phyloP scores from a whole-genome alignment of 2,888 invertebrate species.

The Julus scandinavius region DNA sequence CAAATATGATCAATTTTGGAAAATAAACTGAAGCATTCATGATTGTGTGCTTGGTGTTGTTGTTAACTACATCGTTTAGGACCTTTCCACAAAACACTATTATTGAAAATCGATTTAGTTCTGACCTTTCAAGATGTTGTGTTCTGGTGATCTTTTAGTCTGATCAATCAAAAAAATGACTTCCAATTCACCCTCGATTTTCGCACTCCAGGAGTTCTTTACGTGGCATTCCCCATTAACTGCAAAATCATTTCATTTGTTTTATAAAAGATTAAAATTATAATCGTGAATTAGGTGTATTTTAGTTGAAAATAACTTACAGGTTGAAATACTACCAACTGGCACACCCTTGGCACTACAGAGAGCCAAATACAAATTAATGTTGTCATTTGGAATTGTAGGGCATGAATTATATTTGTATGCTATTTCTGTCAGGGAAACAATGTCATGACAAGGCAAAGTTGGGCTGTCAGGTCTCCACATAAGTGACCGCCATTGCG shows the following conservation, averaged over 20 bases:
- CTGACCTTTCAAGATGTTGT: slow-evolving; percentile 13
- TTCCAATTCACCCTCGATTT: slow-evolving; percentile 39
- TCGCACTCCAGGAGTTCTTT: background rate
- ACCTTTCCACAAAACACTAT: background rate
- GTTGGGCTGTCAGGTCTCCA: slow-evolving; percentile 44
- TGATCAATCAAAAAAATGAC: slow-evolving; percentile 49
- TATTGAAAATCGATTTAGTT: background rate
- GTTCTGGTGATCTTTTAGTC: background rate
- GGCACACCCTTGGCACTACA: slow-evolving; percentile 31
- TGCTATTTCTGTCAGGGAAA: background rate
- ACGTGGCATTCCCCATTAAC: background rate
- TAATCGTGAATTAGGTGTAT: background rate
- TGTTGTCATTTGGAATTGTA: background rate
- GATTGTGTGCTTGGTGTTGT: background rate
- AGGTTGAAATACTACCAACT: background rate
- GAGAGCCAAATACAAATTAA: slow-evolving; percentile 10
- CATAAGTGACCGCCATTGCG: background rate
- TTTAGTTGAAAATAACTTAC: background rate
- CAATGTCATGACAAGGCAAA: slow-evolving; percentile 36
- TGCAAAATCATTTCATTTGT: background rate
- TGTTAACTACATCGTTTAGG: background rate
- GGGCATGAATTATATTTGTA: background rate
- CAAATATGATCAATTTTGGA: too few species aligned
- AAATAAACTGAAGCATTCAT: background rate
- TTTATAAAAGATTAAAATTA: background rate